These are phyloP conservation scores for Dorcus parallelipipedus DNA, from an alignment of 2,888 invertebrate genomes.

Conservation along the genomic window DNA sequence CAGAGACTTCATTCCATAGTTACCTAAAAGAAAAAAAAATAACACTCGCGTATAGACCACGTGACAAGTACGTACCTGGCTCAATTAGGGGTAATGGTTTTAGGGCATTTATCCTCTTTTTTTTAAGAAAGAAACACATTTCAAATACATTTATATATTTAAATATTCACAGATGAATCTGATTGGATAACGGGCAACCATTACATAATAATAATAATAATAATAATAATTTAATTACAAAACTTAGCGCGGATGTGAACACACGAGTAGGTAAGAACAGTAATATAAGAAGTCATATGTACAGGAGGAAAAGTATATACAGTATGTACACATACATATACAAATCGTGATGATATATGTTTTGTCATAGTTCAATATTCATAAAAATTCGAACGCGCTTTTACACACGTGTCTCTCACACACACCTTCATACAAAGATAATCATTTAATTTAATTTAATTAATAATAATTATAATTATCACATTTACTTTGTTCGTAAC, in stretches of 20 bases:
- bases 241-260: conserved; percentile 34
- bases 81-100: too few relatives aligned
- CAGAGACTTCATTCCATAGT: too few relatives aligned
- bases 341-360: conserved; percentile 28
- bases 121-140: conserved; percentile 16
- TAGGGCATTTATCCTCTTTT: too few relatives aligned
- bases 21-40: too few relatives aligned
- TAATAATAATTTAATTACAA: conserved; percentile 32
- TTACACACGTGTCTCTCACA: background rate
- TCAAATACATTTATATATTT: conserved; percentile 42
- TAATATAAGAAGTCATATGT: conserved; percentile 31
- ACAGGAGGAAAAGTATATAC: conserved; percentile 39
- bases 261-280: conserved; percentile 33
- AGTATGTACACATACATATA: conserved; percentile 37
- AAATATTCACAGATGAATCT: conserved; percentile 44
- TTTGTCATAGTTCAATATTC: background rate
- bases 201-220: conserved; percentile 33
- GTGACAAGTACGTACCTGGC: too few relatives aligned
- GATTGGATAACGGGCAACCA: conserved; percentile 42
- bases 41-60: too few relatives aligned
- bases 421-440: conserved; percentile 13
- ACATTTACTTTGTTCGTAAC: conserved; percentile 21
- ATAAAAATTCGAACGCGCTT: background rate
- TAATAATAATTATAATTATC: conserved; percentile 22
- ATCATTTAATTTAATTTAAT: conserved; percentile 1